Evolutionary conservation across 2,113 vertebrate species (phyloP), one percentile per base, ranked within the genome.

Genomic region (Colius striatus): DNA sequence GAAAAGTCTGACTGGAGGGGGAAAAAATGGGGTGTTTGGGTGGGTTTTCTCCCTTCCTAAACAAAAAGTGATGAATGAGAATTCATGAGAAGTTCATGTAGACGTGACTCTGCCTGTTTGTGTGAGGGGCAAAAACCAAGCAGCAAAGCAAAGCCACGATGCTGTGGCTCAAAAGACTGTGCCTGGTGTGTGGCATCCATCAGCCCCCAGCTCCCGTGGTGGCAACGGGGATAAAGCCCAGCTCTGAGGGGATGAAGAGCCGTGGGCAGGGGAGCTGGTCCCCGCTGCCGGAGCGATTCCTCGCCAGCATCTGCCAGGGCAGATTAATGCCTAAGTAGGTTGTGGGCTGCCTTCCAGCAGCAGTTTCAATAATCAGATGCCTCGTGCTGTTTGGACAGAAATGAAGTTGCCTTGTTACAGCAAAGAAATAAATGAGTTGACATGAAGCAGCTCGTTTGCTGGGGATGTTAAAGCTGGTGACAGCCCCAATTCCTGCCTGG

Each of bases 281-380:
- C 75, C 2, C 58, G 84, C 89, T 85, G 84, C 86, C 5, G 74
- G 74, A 87, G 62, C 21, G 8, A 94, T 95, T 96, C 94, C 96
- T 94, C 19, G 58, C 90, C 94, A 96, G 95, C 95, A 96, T 95
- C 95, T 94, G 92, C 84, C 91, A 71, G 82, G 76, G 86, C 70
- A 87, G 96, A 96, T 97, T 97, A 97, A 96, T 72, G 95, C 85
- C 54, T 89, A 91, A 97, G 96, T 86, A 94, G 92, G 92, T 75
- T 96, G 97, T n/a, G 62, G 97, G 95, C 94, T 23, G 88, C 43
- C 71, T 78, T 94, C 96, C 96, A 97, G 95, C 36, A 53, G 91
- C 88, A 30, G 78, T 93, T 96, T 96, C 93, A 91, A 96, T 96
- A 82, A 96, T 90, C 94, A 90, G 94, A 95, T 94, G 94, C 74